Base-by-base conservation (phyloP, 2,888 invertebrate species). In the Rhingia rostrata region DNA sequence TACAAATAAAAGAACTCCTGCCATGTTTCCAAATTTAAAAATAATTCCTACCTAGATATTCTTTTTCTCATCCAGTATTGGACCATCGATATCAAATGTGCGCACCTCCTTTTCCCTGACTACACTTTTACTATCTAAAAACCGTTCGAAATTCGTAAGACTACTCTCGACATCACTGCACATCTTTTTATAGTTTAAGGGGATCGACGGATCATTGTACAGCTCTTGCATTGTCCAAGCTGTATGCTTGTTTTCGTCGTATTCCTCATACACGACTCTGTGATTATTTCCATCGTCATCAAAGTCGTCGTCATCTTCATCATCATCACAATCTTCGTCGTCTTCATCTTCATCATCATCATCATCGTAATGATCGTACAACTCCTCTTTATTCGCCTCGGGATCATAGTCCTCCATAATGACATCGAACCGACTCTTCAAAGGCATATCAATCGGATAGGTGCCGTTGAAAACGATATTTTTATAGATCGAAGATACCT, bases 371-470 rank as follows among this genome's bases (percentile, higher is more conserved):
- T 66, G 61, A 51, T 64, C 43, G 30, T 77, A 70, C 6, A 83
- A 47, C 35, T 82, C 51, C 56, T 73, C 79, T 41, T 77, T 88
- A 88, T 90, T 89, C 32, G 89, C 88, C 60, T 90, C 90, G 2
- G 90, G 88, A 84, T 90, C 90, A 53, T 89, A 90, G 32, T 87
- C 88, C 53, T 81, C 80, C 12, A 43, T 9, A 47, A 69, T 66
- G 10, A 47, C 12, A 63, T 86, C 66, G 77, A 87, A 86, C 22
- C 87, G 87, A 54, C 87, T 88, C 39, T 91, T 90, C 9, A 91
- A 82, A 35, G 96, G 96, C 88, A 93, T 93, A 90, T 97, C 97
- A 86, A 97, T 97, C 4, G 97, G 97, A 92, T 94, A 97, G 3
- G 97, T 97, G 66, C 97, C 97, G 87, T 96, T 96, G 90, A 96